These are phyloP conservation scores for Ctenoplectra terminalis DNA, from an alignment of 1,140 invertebrate species.

Conservation along the genomic window DNA sequence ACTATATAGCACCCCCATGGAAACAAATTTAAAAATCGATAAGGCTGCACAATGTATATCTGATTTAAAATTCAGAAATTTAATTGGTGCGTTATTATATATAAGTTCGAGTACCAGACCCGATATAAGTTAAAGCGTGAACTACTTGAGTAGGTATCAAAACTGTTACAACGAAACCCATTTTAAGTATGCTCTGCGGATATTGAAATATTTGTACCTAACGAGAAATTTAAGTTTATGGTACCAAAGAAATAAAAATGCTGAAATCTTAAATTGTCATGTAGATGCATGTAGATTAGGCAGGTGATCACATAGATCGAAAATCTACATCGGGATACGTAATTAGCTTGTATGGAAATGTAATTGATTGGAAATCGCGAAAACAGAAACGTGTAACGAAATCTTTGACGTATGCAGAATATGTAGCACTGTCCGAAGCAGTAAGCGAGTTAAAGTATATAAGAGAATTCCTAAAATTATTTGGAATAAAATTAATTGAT, in stretches of 20 bases:
- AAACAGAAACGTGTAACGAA: constrained; percentile 66
- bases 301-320: constrained; percentile 1
- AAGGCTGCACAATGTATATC: constrained; percentile 1
- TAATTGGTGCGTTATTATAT: constrained; percentile 24
- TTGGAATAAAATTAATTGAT: constrained; percentile 38
- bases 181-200: constrained; percentile 23
- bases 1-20: constrained; percentile 27
- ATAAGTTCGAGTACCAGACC: constrained; percentile 19
- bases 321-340: constrained; percentile 76
- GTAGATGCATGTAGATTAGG: constrained; percentile 27
- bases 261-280: constrained; percentile 6
- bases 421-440: constrained; percentile 63
- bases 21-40: constrained; percentile 8
- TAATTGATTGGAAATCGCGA: constrained; percentile 65
- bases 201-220: constrained; percentile 10
- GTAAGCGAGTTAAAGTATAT: constrained; percentile 57
- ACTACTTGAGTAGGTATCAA: constrained; percentile 28
- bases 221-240: constrained; percentile 15
- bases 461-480: constrained; percentile 38
- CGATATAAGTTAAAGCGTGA: constrained; percentile 17
- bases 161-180: constrained; percentile 14
- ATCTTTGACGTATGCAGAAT: constrained; percentile 66
- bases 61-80: constrained; percentile 25
- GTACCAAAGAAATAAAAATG: constrained; percentile 4
- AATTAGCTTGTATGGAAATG: constrained; percentile 67